These are phyloP conservation scores for Microplitis deprimator DNA, from an alignment of 2,888 invertebrate species.

Conservation along the genomic window DNA sequence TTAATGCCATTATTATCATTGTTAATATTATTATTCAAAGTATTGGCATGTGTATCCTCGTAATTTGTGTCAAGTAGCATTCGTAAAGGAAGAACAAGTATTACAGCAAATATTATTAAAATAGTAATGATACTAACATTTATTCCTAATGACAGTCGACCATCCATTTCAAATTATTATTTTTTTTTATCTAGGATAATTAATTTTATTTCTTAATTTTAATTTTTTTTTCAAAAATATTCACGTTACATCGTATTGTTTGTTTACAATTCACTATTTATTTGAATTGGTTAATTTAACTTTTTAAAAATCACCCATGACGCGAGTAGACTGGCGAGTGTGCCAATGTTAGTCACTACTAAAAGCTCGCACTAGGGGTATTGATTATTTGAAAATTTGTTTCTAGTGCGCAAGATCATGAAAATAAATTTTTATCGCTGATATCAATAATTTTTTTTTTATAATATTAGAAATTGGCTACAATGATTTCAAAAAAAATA, in stretches of 20 bases:
- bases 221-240: background rate
- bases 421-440: background rate
- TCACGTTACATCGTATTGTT: background rate
- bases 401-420: background rate
- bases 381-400: background rate
- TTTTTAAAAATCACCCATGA: too few species aligned
- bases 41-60: constrained; percentile 34
- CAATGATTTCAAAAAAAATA: too few species aligned
- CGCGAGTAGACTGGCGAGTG: too few species aligned
- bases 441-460: too few species aligned
- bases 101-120: constrained; percentile 60
- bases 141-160: constrained; percentile 57
- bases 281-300: too few species aligned
- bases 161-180: constrained; percentile 47
- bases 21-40: constrained; percentile 17
- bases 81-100: constrained; percentile 60
- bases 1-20: constrained; percentile 22
- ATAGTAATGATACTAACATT: constrained; percentile 62
- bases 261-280: background rate
- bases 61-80: constrained; percentile 60
- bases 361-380: background rate
- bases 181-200: background rate
- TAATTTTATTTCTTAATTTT: background rate
- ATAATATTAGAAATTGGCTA: too few species aligned
- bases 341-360: background rate